A percentile compares a stretch with the other conserved stretches of the same genome.
phyloP scores from a whole-genome alignment of 2,888 invertebrate species.

The Cremastinae sp. region DNA sequence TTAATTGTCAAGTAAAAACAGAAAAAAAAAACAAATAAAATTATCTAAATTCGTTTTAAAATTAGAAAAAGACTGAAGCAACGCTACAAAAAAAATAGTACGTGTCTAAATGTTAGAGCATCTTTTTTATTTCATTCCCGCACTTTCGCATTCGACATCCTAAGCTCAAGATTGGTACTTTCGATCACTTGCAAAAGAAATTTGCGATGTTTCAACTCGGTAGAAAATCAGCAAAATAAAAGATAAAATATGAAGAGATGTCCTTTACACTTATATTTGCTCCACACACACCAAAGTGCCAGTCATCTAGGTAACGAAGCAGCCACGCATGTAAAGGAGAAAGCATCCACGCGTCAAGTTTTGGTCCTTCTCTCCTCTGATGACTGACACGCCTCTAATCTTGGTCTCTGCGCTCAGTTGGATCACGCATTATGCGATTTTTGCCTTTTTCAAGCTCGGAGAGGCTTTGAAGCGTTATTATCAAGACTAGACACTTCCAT shows the following conservation, averaged over 20 bases:
- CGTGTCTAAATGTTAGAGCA: not conserved
- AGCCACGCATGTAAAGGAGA: slow-evolving; percentile 40
- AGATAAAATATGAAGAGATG: slow-evolving; percentile 63
- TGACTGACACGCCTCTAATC: slow-evolving; percentile 39
- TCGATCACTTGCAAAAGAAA: slow-evolving; percentile 18
- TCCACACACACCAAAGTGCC: slow-evolving; percentile 60
- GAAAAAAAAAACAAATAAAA: no score
- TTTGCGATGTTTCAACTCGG: slow-evolving; percentile 34
- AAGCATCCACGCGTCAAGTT: slow-evolving; percentile 39
- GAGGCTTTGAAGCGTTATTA: slow-evolving; percentile 33
- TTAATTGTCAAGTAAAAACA: no score
- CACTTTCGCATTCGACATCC: slow-evolving; percentile 18
- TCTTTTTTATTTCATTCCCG: no score
- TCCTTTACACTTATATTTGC: slow-evolving; percentile 63
- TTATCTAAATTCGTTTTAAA: not conserved
- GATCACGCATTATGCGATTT: slow-evolving; percentile 56
- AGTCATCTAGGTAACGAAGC: slow-evolving; percentile 63
- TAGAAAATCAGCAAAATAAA: slow-evolving; percentile 56
- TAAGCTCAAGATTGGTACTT: slow-evolving; percentile 25
- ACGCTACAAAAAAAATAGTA: not conserved
- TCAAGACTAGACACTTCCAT: slow-evolving; percentile 12
- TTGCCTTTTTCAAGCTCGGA: slow-evolving; percentile 28
- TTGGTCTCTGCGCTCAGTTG: slow-evolving; percentile 36
- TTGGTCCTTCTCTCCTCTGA: slow-evolving; percentile 33
- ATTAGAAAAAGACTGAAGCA: not conserved